A percentile compares a stretch with the other conserved stretches of the same genome.
Conservation (phyloP, 2,797 vertebrate species). For the Cuniculus paca region DNA sequence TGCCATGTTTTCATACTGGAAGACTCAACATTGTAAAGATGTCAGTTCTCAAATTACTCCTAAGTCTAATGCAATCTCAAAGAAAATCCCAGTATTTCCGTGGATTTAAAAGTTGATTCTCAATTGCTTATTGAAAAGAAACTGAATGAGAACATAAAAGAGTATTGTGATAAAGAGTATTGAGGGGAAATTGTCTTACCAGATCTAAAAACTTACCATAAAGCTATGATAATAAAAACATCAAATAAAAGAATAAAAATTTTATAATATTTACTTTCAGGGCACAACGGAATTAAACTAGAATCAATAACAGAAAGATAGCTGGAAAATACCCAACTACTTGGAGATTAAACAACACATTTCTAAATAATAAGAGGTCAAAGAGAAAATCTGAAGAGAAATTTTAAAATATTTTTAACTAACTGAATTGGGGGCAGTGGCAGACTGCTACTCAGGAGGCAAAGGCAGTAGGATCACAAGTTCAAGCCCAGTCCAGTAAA, state of each 20-base stretch:
- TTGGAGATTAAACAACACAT: not conserved
- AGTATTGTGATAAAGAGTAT: not conserved
- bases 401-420: conserved; percentile 1
- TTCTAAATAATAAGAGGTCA: not conserved
- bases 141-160: not conserved
- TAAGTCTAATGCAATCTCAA: not conserved
- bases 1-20: not conserved
- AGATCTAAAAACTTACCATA: conserved; percentile 44
- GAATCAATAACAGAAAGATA: not conserved
- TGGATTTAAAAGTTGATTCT: conserved; percentile 54
- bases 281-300: not conserved
- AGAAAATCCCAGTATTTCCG: conserved; percentile 55
- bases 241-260: conserved; percentile 11
- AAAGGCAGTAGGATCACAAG: not conserved
- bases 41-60: conserved; percentile 24
- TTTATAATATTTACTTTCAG: not conserved
- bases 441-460: not conserved
- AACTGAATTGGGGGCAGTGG: not conserved
- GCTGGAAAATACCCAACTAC: not conserved
- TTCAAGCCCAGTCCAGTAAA: not conserved
- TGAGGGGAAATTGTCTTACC: not conserved
- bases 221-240: conserved; percentile 56
- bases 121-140: conserved; percentile 30
- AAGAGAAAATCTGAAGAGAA: not conserved
- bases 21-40: conserved; percentile 39